Evolutionary conservation across 2,888 invertebrate genomes (phyloP).

Genomic region (Eilema sororculum): DNA sequence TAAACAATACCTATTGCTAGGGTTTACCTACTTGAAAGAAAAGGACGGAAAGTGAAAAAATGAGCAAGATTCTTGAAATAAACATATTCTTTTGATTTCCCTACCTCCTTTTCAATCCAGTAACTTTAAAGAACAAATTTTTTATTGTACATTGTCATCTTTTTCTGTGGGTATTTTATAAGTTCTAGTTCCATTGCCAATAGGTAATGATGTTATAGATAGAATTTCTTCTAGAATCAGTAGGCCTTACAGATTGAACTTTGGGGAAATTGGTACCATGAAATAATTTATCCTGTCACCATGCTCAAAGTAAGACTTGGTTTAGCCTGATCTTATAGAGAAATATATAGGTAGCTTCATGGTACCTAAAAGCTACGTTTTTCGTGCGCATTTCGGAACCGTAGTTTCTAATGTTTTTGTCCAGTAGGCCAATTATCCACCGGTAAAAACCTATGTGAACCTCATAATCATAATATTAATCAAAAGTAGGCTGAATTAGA

Average conservation of each 20-base stretch:
- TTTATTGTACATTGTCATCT: not conserved
- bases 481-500: not conserved
- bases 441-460: not conserved
- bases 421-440: too few species aligned
- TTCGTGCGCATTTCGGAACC: too few species aligned
- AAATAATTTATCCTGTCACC: not conserved
- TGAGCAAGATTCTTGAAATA: slow-evolving; percentile 70
- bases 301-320: not conserved
- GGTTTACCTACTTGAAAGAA: slow-evolving; percentile 57
- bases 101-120: not conserved
- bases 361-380: not conserved
- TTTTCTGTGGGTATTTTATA: not conserved
- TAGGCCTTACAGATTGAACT: too few species aligned
- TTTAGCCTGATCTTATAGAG: too few species aligned
- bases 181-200: not conserved
- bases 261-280: not conserved
- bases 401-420: not conserved
- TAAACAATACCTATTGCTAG: slow-evolving; percentile 45
- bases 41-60: slow-evolving; percentile 78
- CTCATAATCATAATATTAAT: not conserved
- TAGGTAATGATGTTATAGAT: not conserved
- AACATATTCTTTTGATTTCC: slow-evolving; percentile 18
- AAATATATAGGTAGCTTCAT: not conserved
- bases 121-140: not conserved
- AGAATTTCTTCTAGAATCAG: not conserved